Base-by-base conservation (phyloP, 2,797 vertebrate species). In the Argya squamiceps region DNA sequence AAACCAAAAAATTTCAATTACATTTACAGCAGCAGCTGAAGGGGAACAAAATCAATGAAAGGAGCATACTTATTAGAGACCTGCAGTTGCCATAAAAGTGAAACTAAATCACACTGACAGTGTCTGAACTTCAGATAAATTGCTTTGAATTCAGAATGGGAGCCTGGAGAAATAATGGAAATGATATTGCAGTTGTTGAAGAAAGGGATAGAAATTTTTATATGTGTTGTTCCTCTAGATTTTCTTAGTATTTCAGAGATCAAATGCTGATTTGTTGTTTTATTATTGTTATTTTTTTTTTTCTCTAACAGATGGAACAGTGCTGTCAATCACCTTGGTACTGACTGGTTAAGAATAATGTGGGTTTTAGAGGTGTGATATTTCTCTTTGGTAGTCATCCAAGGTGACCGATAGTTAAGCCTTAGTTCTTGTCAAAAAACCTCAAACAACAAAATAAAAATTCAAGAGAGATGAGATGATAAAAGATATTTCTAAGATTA, bases 81-180 rank as follows among this genome's bases (percentile, higher is more conserved):
- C 97, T 96, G 87, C 90, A 97, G 97, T 98, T 98, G 97, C 98
- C 97, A 97, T 98, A 98, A 98, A 98, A 97, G 97, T 97, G 97
- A 98, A 98, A 97, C 97, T 98, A 98, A 98, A 98, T 98, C 98
- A 98, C 97, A 97, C 64, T 98, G 97, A 98, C 98, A 98, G 96
- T 96, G 97, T 98, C 97, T 98, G 98, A 98, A 98, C 97, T 98
- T 97, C 96, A 98, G 97, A 98, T 98, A 98, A 98, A 98, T 98
- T 98, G 95, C 98, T 98, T 97, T 98, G 97, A 98, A 98, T 98
- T 98, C 93, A 84, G 88, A 98, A 97, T 96, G 77, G 93, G 95
- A 98, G 96, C 96, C 97, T 96, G 90, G 88, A 98, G 97, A 98
- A 98, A 98, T 97, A 98, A 98, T 98, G 97, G 97, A 98, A 98